phyloP scores from a whole-genome alignment of 2,113 vertebrate species.

The Electrona antarctica region DNA sequence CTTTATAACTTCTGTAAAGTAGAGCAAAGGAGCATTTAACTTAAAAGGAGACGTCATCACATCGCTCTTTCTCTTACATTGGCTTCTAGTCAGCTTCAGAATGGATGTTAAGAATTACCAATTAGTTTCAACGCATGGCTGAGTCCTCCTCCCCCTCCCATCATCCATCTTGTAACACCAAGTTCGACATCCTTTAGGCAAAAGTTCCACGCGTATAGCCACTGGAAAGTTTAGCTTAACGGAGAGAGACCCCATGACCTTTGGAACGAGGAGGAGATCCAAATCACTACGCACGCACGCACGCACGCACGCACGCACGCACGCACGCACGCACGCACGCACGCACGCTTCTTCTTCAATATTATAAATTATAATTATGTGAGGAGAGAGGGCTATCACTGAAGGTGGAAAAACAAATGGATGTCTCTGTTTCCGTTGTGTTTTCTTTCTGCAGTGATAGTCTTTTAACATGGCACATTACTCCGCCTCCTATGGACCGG shows the following conservation, averaged over 20 bases:
- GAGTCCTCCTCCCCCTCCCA: too few species aligned
- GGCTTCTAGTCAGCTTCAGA: constrained; percentile 8
- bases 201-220: too few species aligned
- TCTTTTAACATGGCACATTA: constrained; percentile 24
- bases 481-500: constrained; percentile 1
- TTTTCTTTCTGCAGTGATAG: constrained; percentile 3
- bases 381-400: not conserved
- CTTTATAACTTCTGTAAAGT: not conserved
- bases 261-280: too few species aligned
- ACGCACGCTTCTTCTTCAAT: not conserved
- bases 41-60: constrained; percentile 6
- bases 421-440: not conserved
- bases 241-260: too few species aligned
- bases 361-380: too few species aligned
- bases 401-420: not conserved
- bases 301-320: not conserved
- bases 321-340: too few species aligned
- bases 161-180: too few species aligned
- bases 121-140: too few species aligned
- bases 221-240: too few species aligned
- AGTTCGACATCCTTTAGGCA: too few species aligned
- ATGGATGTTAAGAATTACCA: not conserved
- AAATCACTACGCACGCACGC: not conserved
- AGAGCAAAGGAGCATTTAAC: not conserved
- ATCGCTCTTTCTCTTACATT: not conserved